These are phyloP conservation scores for Ricordea florida DNA, from an alignment of 92 coral and sea anemone species.

Conservation along the genomic window DNA sequence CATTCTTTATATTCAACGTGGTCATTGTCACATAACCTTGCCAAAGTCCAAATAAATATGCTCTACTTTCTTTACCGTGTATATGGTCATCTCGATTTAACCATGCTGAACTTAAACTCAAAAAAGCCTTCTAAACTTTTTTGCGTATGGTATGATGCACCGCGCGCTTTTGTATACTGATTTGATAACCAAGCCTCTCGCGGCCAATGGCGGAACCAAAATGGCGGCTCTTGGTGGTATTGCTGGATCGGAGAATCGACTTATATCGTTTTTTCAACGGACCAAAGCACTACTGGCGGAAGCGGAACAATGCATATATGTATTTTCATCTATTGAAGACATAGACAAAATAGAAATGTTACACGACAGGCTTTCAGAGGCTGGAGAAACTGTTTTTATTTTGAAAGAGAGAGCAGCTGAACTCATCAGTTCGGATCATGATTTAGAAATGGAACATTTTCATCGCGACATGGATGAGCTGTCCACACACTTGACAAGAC, in stretches of 20 bases:
- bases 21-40: conserved; percentile 12
- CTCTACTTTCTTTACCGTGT: too few relatives aligned
- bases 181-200: conserved; percentile 20
- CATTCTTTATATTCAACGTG: not conserved
- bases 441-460: conserved; percentile 55
- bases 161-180: not conserved
- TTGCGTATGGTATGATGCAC: conserved; percentile 48
- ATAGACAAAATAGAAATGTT: conserved; percentile 44
- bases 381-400: conserved; percentile 61
- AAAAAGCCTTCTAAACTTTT: conserved; percentile 15
- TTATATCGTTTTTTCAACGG: conserved; percentile 38
- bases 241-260: conserved; percentile 55
- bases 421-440: conserved; percentile 14
- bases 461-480: conserved; percentile 57
- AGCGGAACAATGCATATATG: conserved; percentile 58
- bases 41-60: conserved; percentile 1
- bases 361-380: conserved; percentile 70
- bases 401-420: conserved; percentile 57
- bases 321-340: conserved; percentile 21
- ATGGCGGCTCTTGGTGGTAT: conserved; percentile 59
- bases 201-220: conserved; percentile 10
- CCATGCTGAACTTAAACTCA: not conserved
- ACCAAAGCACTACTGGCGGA: conserved; percentile 60
- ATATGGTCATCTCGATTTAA: not conserved
- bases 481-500: conserved; percentile 40